Evolutionary conservation across 2,113 vertebrate species (phyloP).

Genomic region (Atlantisia rogersi): DNA sequence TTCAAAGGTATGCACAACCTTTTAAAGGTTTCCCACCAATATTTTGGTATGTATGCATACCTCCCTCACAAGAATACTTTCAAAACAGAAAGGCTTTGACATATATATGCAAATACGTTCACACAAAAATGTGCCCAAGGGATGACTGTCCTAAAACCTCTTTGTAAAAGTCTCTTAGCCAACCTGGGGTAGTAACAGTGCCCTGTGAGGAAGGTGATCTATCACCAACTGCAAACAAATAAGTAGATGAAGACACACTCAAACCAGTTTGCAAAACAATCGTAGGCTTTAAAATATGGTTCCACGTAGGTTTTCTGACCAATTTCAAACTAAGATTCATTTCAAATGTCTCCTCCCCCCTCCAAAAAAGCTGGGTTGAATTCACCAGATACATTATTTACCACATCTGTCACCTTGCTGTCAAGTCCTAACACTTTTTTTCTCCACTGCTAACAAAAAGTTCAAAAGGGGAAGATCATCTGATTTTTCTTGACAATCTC

Average conservation of each 20-base stretch:
- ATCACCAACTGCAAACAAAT: constrained; percentile 6
- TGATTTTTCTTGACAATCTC: constrained; percentile 32
- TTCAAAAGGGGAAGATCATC: constrained; percentile 64
- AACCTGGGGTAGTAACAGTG: not conserved
- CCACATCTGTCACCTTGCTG: constrained; percentile 51
- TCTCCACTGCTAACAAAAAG: constrained; percentile 44
- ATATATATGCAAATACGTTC: not conserved
- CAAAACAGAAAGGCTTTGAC: not conserved
- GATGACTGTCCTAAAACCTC: not conserved
- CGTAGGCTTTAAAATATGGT: not conserved
- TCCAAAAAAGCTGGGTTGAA: not conserved
- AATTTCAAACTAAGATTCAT: not conserved
- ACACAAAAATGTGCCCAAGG: constrained; percentile 8
- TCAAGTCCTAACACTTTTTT: constrained; percentile 25
- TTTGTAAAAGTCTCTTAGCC: not conserved
- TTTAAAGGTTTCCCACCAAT: not conserved
- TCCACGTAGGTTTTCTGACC: not conserved
- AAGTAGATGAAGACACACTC: not conserved
- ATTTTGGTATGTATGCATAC: not conserved
- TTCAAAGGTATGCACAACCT: not conserved
- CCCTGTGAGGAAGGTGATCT: not conserved
- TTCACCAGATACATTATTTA: constrained; percentile 58
- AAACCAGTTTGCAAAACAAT: constrained; percentile 21
- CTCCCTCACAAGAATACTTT: not conserved
- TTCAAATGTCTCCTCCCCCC: not conserved